Conservation (phyloP, 2,888 invertebrate genomes). For the Leptinotarsa haldemani region DNA sequence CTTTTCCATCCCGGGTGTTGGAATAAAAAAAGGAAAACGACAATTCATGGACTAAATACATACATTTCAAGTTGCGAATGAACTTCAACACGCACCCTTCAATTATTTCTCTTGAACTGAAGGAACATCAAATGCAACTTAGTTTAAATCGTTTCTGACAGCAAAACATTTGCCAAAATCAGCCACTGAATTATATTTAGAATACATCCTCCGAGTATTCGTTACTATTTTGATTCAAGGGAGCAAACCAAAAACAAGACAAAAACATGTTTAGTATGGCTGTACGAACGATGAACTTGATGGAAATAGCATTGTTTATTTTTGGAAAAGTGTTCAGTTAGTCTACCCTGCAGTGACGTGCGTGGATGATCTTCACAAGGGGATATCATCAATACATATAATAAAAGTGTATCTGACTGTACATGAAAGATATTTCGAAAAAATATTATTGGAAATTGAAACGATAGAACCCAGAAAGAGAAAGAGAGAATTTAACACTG, state of each 20-base stretch:
- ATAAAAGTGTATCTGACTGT: too few relatives aligned
- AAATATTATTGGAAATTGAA: too few relatives aligned
- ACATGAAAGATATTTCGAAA: too few relatives aligned
- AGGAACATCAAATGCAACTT: neutral
- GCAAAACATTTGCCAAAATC: neutral
- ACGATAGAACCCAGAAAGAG: too few relatives aligned
- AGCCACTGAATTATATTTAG: neutral
- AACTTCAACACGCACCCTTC: neutral
- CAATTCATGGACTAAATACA: neutral
- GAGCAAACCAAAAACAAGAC: slow-evolving; percentile 5
- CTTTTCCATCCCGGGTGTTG: too few relatives aligned
- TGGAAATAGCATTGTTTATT: slow-evolving; percentile 3
- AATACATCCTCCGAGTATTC: neutral
- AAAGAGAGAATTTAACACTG: too few relatives aligned
- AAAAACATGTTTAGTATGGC: neutral
- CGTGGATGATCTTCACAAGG: neutral
- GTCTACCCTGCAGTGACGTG: neutral
- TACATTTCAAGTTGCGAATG: neutral
- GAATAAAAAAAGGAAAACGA: too few relatives aligned
- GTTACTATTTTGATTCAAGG: neutral
- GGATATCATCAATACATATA: neutral
- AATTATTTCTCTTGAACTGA: neutral
- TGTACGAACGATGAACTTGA: neutral
- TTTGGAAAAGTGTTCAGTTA: slow-evolving; percentile 1
- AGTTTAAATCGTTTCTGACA: neutral